Evolutionary conservation across 2,888 invertebrate genomes (phyloP).

Genomic region (Halictus quadricinctus): DNA sequence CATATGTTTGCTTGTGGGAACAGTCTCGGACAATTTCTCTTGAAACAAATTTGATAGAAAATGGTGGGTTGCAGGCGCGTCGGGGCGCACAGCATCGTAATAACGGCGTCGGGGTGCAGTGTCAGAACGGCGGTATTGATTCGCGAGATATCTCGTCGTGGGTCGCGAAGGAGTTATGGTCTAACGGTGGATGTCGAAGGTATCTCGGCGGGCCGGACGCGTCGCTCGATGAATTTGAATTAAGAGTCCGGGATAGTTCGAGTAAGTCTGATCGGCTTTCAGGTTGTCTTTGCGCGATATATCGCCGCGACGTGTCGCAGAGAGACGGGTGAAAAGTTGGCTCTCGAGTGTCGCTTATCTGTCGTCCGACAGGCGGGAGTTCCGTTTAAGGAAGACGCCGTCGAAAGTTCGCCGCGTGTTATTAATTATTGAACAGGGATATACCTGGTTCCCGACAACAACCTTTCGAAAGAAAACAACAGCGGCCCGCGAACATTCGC

Average conservation of each 20-base stretch:
- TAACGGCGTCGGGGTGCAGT: not conserved
- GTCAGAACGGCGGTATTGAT: not conserved
- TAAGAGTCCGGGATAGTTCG: not conserved
- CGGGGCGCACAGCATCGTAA: too few relatives aligned
- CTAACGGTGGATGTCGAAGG: not conserved
- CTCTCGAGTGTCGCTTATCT: slow-evolving; percentile 22
- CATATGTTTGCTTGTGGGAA: too few relatives aligned
- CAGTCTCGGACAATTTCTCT: too few relatives aligned
- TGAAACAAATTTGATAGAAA: too few relatives aligned
- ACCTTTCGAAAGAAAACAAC: not conserved
- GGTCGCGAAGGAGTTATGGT: not conserved
- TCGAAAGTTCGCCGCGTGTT: slow-evolving; percentile 24
- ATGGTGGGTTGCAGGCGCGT: too few relatives aligned
- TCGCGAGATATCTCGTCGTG: not conserved
- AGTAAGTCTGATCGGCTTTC: too few relatives aligned
- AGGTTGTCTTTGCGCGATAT: not conserved
- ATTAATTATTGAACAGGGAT: not conserved
- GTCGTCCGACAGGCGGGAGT: not conserved
- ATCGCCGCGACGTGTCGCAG: not conserved
- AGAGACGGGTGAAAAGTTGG: not conserved
- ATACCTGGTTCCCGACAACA: too few relatives aligned
- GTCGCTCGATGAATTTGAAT: not conserved
- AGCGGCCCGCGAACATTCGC: not conserved
- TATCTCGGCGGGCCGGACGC: not conserved
- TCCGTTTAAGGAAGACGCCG: slow-evolving; percentile 35